Base-by-base conservation (phyloP, 2,797 vertebrate species). In the Sebastes cheni region DNA sequence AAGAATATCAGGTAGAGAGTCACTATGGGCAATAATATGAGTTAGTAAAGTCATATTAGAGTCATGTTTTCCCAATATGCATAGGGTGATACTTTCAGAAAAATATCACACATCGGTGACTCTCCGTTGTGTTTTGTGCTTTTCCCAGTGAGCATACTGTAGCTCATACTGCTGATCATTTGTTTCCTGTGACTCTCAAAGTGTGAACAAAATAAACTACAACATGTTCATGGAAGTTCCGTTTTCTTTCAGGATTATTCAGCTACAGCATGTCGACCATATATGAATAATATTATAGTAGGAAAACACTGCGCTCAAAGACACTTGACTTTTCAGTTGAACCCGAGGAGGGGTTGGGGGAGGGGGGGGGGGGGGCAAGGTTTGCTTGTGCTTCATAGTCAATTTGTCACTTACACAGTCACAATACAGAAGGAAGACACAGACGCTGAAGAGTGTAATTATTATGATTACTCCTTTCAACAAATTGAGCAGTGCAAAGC, bases 401-500 rank as follows among this genome's bases (percentile, higher is more conserved):
- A 81, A 72, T 83, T 65, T 60, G 61, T 83, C 67, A 70, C 18
- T 62, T 58, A n/a, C 29, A 16, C 70, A 74, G 65, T 76, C 68
- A 67, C 56, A 79, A 77, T 32, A 75, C 23, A 65, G 58, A 66
- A 13, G 52, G 55, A 64, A 73, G 52, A 46, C 36, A 46, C n/a
- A 62, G 36, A 68, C 8, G 50, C 46, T 71, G 54, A 73, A 74
- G 64, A 76, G 72, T 72, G 34, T 78, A 85, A 85, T 90, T 79
- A 83, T 79, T 74, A 59, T 82, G 71, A 85, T 86, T 69, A 72
- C 69, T 62, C 14, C 75, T 76, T 62, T 50, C 52, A 60, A 79
- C 14, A 62, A 70, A 84, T 62, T 82, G 67, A 42, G 39, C 23
- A 55, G 56, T 64, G 62, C 64, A 52, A 32, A 73, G 56, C 75